Evolutionary conservation across 1,140 invertebrate genomes (phyloP).

Genomic region (Tribolium castaneum): DNA sequence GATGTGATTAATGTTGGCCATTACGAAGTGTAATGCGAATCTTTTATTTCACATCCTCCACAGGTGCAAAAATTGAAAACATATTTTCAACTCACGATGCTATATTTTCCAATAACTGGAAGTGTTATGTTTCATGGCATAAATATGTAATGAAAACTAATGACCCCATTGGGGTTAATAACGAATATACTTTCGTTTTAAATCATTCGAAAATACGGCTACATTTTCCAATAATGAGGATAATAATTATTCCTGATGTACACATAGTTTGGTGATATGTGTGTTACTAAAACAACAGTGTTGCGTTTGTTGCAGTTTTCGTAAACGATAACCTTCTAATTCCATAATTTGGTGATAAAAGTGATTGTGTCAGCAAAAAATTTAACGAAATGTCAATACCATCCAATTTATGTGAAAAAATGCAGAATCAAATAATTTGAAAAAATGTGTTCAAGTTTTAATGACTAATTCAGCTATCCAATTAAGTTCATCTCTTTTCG

Average conservation of each 20-base stretch:
- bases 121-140: neutral
- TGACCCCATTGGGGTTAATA: neutral
- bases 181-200: neutral
- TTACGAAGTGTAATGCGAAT: neutral
- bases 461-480: too few relatives aligned
- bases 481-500: too few relatives aligned
- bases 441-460: too few relatives aligned
- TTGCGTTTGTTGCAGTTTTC: too few relatives aligned
- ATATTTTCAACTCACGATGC: neutral
- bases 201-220: neutral
- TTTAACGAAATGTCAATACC: too few relatives aligned
- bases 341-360: too few relatives aligned
- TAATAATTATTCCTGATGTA: neutral
- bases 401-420: too few relatives aligned
- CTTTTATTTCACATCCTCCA: neutral
- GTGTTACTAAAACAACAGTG: too few relatives aligned
- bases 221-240: neutral
- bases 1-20: neutral
- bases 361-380: too few relatives aligned
- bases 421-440: too few relatives aligned
- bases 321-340: too few relatives aligned
- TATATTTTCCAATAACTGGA: neutral
- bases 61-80: neutral
- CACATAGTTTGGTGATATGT: too few relatives aligned
- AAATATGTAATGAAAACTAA: neutral